Evolutionary conservation across 1,140 invertebrate species (phyloP), one percentile per base, ranked within the genome.

Genomic region (Telenomus remus): DNA sequence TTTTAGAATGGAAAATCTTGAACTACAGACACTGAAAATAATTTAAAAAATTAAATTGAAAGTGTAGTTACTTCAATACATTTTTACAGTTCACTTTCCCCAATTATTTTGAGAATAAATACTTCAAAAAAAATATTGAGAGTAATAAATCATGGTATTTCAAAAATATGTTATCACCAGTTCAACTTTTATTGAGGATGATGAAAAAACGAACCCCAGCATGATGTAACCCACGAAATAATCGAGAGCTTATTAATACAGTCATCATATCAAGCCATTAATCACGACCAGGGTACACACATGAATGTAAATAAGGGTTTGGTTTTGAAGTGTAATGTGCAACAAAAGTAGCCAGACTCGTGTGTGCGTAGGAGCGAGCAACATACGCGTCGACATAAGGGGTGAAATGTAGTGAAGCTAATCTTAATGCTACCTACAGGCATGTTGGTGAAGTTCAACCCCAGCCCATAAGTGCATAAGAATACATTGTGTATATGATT

Each of bases 381-480:
- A 76, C 77, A 85, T 86, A 86, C 85, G 84, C 83, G 80, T 75
- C 80, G 84, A 85, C 85, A 85, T 81, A 86, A 86, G 84, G 85
- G 84, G 80, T 81, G 81, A 86, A 86, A 86, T 86, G 84, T 86
- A 86, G 82, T 84, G 84, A 85, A 66, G 82, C 84, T 86, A 86
- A 86, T 86, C 84, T 83, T 64, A 75, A 72, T 69, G 60, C 63
- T 57, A 64, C 56, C 70, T 71, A 63, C 63, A 51, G 68, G 64
- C 60, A 50, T 9, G 64, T 46, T 66, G 12, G 14, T 47, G 73
- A 50, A 13, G 60, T 71, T 71, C 53, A 74, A 71, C 71, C 76
- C 68, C 72, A 64, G 69, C 64, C 73, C 48, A 65, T 76, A 79
- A 79, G 73, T 79, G 73, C 77, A 79, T 75, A 75, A 72, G 59